Evolutionary conservation across 2,888 invertebrate species (phyloP), one percentile per base, ranked within the genome.

Genomic region (Alloplasta piceator): DNA sequence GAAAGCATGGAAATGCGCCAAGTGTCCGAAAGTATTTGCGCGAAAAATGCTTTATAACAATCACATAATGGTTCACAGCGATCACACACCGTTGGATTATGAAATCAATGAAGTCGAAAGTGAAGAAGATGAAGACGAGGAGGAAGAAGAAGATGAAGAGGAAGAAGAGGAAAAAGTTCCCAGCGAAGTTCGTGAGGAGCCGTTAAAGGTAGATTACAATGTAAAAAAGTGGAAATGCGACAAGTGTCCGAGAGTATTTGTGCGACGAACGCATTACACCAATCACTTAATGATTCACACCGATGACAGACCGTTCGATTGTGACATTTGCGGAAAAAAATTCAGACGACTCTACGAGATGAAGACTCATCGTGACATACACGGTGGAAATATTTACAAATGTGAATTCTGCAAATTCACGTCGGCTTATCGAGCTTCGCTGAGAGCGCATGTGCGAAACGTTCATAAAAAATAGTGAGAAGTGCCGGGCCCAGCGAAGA

Each of bases 341-440:
- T 81, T 74, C 68, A 77, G 70, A 48, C 60, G 48, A 46, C 16
- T 52, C 36, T 61, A 70, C 50, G 67, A 81, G 36, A 70, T 73
- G 78, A 56, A 41, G 7, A 71, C 48, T 6, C 82, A 83, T 36
- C 55, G 67, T 5, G 77, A 71, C 36, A 77, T 70, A 9, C 77
- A 72, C 46, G 70, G 56, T 14, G 48, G 46, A 36, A 56, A 10
- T 6, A 14, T 43, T 7, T 75, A 75, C 43, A 61, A 66, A 5
- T 68, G 75, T 6, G 46, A 64, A n/a, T n/a, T 39, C 14, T 82
- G 67, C 36, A 67, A 72, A 6, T 68, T 77, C 9, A 39, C 68
- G 0, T 79, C 38, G 10, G 10, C 38, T 0, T 80, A 75, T 43
- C 67, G 67, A 41, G 26, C 26, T 26, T 1, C 1, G 3, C 26